Evolutionary conservation across 2,113 vertebrate species (phyloP).

Genomic region (Callipepla squamata): DNA sequence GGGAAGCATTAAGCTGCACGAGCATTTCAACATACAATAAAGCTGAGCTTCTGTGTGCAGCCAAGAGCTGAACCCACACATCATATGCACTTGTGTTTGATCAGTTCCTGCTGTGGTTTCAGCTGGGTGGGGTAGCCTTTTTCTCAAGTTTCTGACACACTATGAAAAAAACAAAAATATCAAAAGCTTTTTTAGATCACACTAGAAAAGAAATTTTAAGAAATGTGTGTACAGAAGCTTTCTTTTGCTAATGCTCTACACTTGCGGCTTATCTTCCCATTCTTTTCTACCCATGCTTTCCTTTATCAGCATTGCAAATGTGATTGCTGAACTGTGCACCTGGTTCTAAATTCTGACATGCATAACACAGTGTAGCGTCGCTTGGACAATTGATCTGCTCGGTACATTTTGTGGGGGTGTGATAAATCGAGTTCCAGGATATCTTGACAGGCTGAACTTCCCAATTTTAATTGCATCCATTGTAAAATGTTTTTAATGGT

Average conservation of each 20-base stretch:
- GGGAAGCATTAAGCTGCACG: constrained; percentile 3
- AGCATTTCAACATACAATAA: not conserved
- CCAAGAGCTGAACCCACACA: constrained; percentile 32
- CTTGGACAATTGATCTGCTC: not conserved
- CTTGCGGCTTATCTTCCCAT: not conserved
- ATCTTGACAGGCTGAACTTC: not conserved
- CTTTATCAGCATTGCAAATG: not conserved
- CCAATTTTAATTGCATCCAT: not conserved
- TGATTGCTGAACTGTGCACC: not conserved
- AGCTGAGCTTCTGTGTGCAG: constrained; percentile 29
- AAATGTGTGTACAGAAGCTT: not conserved
- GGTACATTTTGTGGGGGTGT: not conserved
- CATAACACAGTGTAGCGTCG: not conserved
- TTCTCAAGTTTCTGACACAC: constrained; percentile 7
- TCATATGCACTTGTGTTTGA: not conserved
- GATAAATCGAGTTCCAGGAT: not conserved
- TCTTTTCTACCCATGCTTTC: not conserved
- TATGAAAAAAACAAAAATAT: constrained; percentile 25
- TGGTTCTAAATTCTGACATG: not conserved
- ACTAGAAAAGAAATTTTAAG: constrained; percentile 3
- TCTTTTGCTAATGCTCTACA: not conserved
- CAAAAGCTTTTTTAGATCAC: not conserved
- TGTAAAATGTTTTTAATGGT: not conserved
- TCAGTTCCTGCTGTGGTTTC: constrained; percentile 67
- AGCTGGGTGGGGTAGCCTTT: constrained; percentile 67